phyloP scores from a whole-genome alignment of 2,888 invertebrate species.

The Torymus aiolomorphi region DNA sequence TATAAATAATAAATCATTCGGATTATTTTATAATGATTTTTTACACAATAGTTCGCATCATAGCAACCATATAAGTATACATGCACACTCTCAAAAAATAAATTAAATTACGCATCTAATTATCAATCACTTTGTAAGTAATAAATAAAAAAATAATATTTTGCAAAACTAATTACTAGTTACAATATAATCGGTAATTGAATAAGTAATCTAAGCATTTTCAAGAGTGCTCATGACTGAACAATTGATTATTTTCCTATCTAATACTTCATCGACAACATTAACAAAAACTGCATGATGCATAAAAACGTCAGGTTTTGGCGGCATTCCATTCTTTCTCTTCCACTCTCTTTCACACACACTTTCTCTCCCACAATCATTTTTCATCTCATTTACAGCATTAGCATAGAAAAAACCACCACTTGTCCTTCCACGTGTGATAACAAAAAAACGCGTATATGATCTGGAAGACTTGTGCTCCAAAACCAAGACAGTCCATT shows the following conservation, averaged over 20 bases:
- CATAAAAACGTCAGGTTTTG: conserved; percentile 54
- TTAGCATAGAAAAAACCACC: conserved; percentile 31
- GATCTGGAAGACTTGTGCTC: conserved; percentile 54
- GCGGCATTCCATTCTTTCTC: conserved; percentile 20
- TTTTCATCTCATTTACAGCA: conserved; percentile 31
- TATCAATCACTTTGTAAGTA: conserved; percentile 43
- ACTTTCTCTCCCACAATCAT: not conserved
- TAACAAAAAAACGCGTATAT: conserved; percentile 19
- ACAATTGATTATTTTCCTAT: conserved; percentile 54
- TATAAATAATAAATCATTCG: conserved; percentile 30
- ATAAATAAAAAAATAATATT: conserved; percentile 28
- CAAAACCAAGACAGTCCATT: conserved; percentile 44
- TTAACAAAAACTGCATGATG: conserved; percentile 44
- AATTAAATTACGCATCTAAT: conserved; percentile 49
- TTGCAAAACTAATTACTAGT: conserved; percentile 43
- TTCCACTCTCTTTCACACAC: not conserved
- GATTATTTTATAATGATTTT: conserved; percentile 33
- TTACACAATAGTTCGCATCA: conserved; percentile 16
- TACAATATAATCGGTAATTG: conserved; percentile 38
- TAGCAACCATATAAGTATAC: conserved; percentile 28
- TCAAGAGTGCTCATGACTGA: conserved; percentile 34
- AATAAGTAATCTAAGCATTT: conserved; percentile 45
- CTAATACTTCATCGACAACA: conserved; percentile 48
- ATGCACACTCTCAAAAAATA: conserved; percentile 38
- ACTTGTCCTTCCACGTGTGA: conserved; percentile 12